Evolutionary conservation across 2,888 invertebrate species (phyloP), one percentile per base, ranked within the genome.

Genomic region (Helicoverpa assulta): DNA sequence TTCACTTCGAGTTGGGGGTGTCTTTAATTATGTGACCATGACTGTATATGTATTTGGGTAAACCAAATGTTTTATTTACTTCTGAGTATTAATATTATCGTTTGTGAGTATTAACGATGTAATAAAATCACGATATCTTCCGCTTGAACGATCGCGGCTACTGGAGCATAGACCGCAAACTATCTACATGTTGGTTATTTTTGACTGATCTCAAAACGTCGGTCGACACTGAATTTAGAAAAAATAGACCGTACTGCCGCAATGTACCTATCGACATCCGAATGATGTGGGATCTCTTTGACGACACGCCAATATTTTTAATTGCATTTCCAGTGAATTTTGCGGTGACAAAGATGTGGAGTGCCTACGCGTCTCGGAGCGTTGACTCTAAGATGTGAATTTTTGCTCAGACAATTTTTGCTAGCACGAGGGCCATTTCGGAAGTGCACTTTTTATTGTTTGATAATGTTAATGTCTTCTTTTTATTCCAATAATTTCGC

Each of bases 161-260:
- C 80, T 88, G 73, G 89, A 84, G 73, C 89, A 81, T 72, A 76
- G 71, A 70, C 78, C 69, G 76, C 74, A 76, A 72, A 72, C 81
- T 82, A 84, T 85, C 75, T 81, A 83, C 78, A 79, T 84, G 79
- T 83, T 72, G 64, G 73, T 78, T 90, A 90, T 90, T 91, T 91
- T 86, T 40, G 84, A 78, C 67, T 73, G 70, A 78, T 78, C 78
- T 78, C 70, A 85, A 89, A 85, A 85, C 81, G 73, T 83, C 78
- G 81, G 82, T 73, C 76, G 71, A 78, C 74, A 80, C 80, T 81
- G 78, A 82, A 84, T 59, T 76, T 52, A 70, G 14, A 71, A 74
- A 85, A 89, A 83, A 79, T 84, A 77, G 82, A 84, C 76, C 83
- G 75, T 47, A 47, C 16, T 47, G 47, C 47, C 40, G n/a, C 47